A percentile compares a stretch with the other conserved stretches of the same genome.
phyloP scores from a whole-genome alignment of 2,797 vertebrate genomes.

The Sebastes variabilis region DNA sequence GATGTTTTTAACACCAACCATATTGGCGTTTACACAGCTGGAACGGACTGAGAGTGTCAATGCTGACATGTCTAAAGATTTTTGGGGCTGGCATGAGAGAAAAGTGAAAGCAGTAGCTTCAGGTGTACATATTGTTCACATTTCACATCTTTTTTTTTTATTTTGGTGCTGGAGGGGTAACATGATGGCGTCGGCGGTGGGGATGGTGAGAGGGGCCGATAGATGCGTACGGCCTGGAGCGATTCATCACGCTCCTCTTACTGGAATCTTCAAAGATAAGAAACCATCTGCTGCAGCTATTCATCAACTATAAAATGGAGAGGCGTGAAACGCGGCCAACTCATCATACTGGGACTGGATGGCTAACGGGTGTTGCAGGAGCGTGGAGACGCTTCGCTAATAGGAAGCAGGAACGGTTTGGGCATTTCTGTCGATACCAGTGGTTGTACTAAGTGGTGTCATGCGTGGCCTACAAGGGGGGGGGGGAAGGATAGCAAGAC shows the following conservation, averaged over 20 bases:
- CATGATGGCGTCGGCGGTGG: conserved; percentile 3
- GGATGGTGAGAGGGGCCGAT: neutral
- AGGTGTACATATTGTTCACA: conserved; percentile 75
- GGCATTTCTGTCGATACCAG: conserved; percentile 54
- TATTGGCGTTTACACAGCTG: conserved; percentile 76
- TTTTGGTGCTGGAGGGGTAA: conserved; percentile 10
- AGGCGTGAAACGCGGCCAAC: conserved; percentile 87
- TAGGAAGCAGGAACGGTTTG: conserved; percentile 79
- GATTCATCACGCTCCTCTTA: conserved; percentile 91
- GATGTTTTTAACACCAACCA: conserved; percentile 61
- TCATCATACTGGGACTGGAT: conserved; percentile 83
- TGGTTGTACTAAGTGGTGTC: conserved; percentile 56
- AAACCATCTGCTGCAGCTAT: conserved; percentile 93
- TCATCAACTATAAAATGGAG: conserved; percentile 90
- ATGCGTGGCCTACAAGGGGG: conserved; percentile 21
- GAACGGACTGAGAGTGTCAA: conserved; percentile 84
- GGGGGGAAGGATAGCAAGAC: conserved; percentile 3
- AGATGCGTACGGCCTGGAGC: conserved; percentile 76
- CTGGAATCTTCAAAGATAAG: conserved; percentile 94
- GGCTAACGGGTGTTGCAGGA: conserved; percentile 87
- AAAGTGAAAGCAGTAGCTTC: conserved; percentile 31
- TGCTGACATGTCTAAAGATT: conserved; percentile 76
- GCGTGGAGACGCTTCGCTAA: conserved; percentile 86
- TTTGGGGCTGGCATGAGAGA: conserved; percentile 58
- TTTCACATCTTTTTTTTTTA: conserved; percentile 76